Conservation (phyloP, 2,797 vertebrate species). For the Fundulus diaphanus region DNA sequence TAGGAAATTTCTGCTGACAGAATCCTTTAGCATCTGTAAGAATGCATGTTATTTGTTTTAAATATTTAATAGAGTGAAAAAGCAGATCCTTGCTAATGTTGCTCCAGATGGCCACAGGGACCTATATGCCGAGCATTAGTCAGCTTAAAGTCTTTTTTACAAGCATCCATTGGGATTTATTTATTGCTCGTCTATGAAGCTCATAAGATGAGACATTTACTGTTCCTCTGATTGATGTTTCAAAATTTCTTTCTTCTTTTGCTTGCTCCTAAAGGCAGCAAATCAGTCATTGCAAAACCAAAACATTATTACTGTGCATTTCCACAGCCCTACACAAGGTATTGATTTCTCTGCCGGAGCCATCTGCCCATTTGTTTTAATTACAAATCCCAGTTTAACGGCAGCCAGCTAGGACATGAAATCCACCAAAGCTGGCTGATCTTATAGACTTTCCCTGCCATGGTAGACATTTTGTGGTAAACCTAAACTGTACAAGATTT, state of each 20-base stretch:
- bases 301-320: not conserved
- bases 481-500: not conserved
- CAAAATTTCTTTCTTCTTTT: not conserved
- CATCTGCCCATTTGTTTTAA: constrained; percentile 40
- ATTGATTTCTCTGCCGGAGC: constrained; percentile 18
- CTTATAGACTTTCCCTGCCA: not conserved
- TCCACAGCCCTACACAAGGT: constrained; percentile 5
- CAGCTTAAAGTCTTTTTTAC: not conserved
- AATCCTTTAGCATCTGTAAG: not conserved
- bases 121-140: not conserved
- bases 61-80: constrained; percentile 25
- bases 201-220: constrained; percentile 18
- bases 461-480: not conserved
- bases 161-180: not conserved
- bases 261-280: constrained; percentile 8
- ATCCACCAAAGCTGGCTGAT: constrained; percentile 9
- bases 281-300: constrained; percentile 13
- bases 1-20: constrained; percentile 17
- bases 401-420: constrained; percentile 1
- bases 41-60: constrained; percentile 17
- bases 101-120: not conserved
- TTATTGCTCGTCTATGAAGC: not conserved
- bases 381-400: not conserved
- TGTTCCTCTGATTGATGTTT: constrained; percentile 22
- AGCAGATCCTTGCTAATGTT: constrained; percentile 17